phyloP scores from a whole-genome alignment of 2,888 invertebrate genomes.

The Phyllotreta cruciferae region DNA sequence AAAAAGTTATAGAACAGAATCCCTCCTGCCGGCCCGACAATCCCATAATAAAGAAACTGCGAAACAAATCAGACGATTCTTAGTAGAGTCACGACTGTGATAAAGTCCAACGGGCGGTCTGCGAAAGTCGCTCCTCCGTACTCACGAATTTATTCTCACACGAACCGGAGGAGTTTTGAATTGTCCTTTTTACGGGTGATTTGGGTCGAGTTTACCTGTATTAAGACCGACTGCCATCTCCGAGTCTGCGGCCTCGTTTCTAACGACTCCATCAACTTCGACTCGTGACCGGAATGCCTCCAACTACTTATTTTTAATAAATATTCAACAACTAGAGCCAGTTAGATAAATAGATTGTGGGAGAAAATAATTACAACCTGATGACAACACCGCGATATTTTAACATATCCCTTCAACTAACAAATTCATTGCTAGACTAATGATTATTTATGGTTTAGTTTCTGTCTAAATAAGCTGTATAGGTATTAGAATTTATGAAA shows the following conservation, averaged over 20 bases:
- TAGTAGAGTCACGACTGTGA: conserved; percentile 30
- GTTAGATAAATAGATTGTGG: too few species aligned
- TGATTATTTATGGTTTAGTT: too few species aligned
- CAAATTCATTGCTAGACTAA: too few species aligned
- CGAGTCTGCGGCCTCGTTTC: conserved; percentile 40
- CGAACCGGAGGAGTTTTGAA: conserved; percentile 41
- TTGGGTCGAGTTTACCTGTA: conserved; percentile 46
- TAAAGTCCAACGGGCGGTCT: conserved; percentile 29
- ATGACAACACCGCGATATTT: too few species aligned
- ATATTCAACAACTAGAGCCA: not conserved
- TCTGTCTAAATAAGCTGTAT: too few species aligned
- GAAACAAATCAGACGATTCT: conserved; percentile 24
- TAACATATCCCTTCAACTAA: too few species aligned
- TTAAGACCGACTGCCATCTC: conserved; percentile 43
- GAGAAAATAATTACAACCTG: too few species aligned
- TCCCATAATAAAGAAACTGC: conserved; percentile 14
- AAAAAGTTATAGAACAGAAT: conserved; percentile 10
- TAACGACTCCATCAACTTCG: conserved; percentile 43
- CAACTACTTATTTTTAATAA: conserved; percentile 19
- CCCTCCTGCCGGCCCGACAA: conserved; percentile 11
- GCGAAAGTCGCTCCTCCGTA: conserved; percentile 24
- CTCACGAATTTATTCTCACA: conserved; percentile 37
- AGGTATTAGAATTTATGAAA: too few species aligned
- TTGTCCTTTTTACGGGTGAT: conserved; percentile 47
- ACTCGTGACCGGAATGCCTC: conserved; percentile 43